Evolutionary conservation across 2,797 vertebrate genomes (phyloP), one percentile per base, ranked within the genome.

Genomic region (Catostomus latipinnis): DNA sequence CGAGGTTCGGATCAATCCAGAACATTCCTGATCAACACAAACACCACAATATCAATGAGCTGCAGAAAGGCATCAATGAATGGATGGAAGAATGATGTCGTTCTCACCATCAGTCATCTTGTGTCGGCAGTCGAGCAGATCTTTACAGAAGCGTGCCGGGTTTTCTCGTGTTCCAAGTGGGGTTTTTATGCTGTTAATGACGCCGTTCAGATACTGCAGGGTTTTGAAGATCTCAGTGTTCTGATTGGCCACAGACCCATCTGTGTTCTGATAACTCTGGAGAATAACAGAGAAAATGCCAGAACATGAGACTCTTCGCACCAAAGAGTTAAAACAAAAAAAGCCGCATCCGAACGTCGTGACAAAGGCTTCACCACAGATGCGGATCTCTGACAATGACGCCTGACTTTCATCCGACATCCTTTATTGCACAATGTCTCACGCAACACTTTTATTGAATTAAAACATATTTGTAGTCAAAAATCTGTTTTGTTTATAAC

Each of bases 1-100:
- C 98, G 54, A 98, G 91, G 90, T 99, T 98, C 82, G 98, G 98
- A 90, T 99, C 98, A 79, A 98, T 94, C 98, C 98, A 99, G 92
- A 97, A 99, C 92, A 94, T 96, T 88, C 94, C 98, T 99, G 72
- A 85, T 71, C 8, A 14, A 75, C 13, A 58, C 67, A 69, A 58
- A 74, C 6, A 81, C 14, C 1, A 74, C 34, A 34, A 34, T 53
- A 61, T 81, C 65, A 78, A 7, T 58, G 50, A 81, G 10, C 1
- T n/a, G 69, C 11, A 49, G 7, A 11, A 22, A 12, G 0, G 16
- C 9, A 80, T 9, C 68, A 16, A 63, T 22, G 6, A 5, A 65
- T 43, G 71, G 54, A 8, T 13, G 6, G 63, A 52, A 0, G 50
- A 6, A 69, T 8, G 34, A 34, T 34, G 52, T 46, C 49, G 7